Conservation (phyloP, 2,888 invertebrate species). For the Agrochola litura region DNA sequence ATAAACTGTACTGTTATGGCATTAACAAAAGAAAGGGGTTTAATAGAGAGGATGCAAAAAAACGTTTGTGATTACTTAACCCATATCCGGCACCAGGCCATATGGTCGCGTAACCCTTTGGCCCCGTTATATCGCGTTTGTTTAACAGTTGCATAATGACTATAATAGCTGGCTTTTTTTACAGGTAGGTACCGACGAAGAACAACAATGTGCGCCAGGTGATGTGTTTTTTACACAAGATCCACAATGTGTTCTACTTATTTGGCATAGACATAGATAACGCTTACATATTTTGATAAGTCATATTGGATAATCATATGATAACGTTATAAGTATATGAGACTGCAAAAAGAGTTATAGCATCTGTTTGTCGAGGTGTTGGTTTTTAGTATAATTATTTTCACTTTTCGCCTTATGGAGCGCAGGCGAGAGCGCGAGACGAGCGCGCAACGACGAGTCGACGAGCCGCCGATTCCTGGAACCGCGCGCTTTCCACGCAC, state of each 20-base stretch:
- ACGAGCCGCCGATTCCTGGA: conserved; percentile 84
- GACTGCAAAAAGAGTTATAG: conserved; percentile 20
- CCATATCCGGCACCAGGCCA: conserved; percentile 87
- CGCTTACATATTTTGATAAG: conserved; percentile 18
- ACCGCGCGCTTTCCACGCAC: conserved; percentile 86
- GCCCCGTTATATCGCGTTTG: conserved; percentile 87
- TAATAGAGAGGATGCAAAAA: conserved; percentile 83
- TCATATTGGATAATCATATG: conserved; percentile 9
- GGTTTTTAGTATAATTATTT: conserved; percentile 74
- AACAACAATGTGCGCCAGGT: conserved; percentile 80
- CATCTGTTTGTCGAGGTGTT: conserved; percentile 20
- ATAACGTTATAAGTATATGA: conserved; percentile 15
- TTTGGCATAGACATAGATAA: conserved; percentile 48
- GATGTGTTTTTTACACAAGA: conserved; percentile 71
- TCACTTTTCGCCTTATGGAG: conserved; percentile 85
- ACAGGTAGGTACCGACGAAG: conserved; percentile 39
- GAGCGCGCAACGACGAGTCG: conserved; percentile 64
- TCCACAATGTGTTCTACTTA: conserved; percentile 55
- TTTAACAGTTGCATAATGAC: conserved; percentile 86
- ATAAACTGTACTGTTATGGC: conserved; percentile 80
- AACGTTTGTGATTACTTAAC: conserved; percentile 89
- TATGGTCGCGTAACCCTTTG: conserved; percentile 89
- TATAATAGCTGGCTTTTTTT: conserved; percentile 80
- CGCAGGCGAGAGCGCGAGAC: conserved; percentile 77
- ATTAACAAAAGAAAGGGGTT: conserved; percentile 83